These are phyloP conservation scores for Drosophila ambigua DNA, from an alignment of 1,140 invertebrate genomes.

Conservation along the genomic window DNA sequence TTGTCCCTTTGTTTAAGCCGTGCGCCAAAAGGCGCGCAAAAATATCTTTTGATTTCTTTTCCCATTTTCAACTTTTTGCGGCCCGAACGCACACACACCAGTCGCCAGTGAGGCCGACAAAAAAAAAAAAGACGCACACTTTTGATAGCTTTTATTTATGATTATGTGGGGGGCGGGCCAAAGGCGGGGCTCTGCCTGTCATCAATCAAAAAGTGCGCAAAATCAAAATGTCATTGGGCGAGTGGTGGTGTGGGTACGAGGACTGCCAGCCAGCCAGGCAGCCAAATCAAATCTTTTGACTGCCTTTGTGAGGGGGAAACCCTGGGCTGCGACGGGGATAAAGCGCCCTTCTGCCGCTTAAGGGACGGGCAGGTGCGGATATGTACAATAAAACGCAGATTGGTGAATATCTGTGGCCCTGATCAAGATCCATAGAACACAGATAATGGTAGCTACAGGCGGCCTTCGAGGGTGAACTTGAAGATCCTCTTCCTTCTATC, in stretches of 20 bases:
- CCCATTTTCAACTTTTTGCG: constrained; percentile 25
- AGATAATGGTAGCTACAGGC: too few species aligned
- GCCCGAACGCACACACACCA: constrained; percentile 11
- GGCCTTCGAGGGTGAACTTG: too few species aligned
- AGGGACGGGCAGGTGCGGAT: constrained; percentile 9
- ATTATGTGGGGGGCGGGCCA: constrained; percentile 31
- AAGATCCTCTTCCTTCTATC: too few species aligned
- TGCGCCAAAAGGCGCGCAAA: constrained; percentile 76
- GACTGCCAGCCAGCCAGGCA: constrained; percentile 16
- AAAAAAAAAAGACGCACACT: constrained; percentile 71
- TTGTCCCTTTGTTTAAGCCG: constrained; percentile 69
- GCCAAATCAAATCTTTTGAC: constrained; percentile 34
- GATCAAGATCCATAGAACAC: too few species aligned
- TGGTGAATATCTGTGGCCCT: too few species aligned
- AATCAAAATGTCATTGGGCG: constrained; percentile 70
- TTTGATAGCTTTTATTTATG: constrained; percentile 80
- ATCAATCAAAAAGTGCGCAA: constrained; percentile 81
- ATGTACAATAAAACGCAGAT: too few species aligned
- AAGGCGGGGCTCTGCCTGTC: constrained; percentile 43
- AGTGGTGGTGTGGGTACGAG: constrained; percentile 7
- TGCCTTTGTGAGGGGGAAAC: constrained; percentile 2
- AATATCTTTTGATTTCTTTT: constrained; percentile 75
- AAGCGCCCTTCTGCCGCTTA: neutral
- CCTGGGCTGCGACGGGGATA: neutral
- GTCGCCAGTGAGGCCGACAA: constrained; percentile 12